Base-by-base conservation (phyloP, 2,888 invertebrate species). In the Pseudococcus viburni region DNA sequence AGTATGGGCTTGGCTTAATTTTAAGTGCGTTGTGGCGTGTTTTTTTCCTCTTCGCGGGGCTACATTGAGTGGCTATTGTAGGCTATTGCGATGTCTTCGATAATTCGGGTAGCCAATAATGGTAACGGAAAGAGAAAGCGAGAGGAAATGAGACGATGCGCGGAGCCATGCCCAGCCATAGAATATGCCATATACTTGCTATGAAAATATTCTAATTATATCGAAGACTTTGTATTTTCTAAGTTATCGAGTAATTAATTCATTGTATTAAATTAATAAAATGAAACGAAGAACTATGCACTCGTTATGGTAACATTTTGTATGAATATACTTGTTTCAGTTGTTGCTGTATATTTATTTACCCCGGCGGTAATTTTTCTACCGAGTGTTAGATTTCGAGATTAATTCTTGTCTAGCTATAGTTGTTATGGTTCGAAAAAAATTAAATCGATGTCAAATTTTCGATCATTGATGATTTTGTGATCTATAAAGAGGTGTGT, bases 301-400 rank as follows among this genome's bases (percentile, higher is more conserved):
- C 80, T 80, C 42, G 80, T 80, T 80, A 80, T 80, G n/a, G 42
- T 80, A 80, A 80, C 42, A 80, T 42, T 42, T 80, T n/a, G 12
- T 80, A 42, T 80, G 42, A 42, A 80, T 42, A 80, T 80, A 80
- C 26, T 33, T 42, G 9, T 80, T 80, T 42, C 80, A 80, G 17
- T 80, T 80, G 80, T 80, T 80, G 80, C 73, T 68, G 26, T 73
- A 80, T 19, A 80, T 33, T 73, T 33, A 12, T 73, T 26, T 17
- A 73, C 5, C 8, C 26, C 68, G 9, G 9, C 26, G 46, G 12
- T 46, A 12, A 46, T 11, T 46, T 46, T 46, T 46, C 5, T 12
- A 1, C 46, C 17, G 17, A 55, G 8, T 55, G 3, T 33, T 3
- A 3, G 26, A 33, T 33, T 33, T 33, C 26, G 3, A 33, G 26